phyloP scores from a whole-genome alignment of 1,140 invertebrate species.

The Apis florea region DNA sequence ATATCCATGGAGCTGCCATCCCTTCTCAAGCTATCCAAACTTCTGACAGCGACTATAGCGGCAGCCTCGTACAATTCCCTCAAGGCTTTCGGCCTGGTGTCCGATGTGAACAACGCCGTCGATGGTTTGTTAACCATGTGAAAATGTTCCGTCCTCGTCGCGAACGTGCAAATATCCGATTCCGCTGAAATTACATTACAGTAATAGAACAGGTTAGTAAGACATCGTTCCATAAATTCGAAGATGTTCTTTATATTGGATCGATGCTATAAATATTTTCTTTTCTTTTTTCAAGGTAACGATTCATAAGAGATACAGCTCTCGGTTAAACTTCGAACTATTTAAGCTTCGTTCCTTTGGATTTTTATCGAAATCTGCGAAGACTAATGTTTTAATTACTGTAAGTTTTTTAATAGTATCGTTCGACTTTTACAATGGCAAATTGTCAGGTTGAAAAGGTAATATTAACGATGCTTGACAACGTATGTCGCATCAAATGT shows the following conservation, averaged over 20 bases:
- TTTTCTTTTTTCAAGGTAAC: too few species aligned
- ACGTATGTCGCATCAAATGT: neutral
- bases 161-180: constrained; percentile 91
- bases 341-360: too few species aligned
- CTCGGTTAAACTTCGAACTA: too few species aligned
- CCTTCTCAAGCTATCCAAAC: constrained; percentile 81
- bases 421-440: neutral
- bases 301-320: too few species aligned
- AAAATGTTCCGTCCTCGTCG: constrained; percentile 87
- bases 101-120: constrained; percentile 85
- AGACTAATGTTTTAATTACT: too few species aligned
- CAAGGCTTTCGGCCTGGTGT: constrained; percentile 85
- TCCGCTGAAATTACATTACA: constrained; percentile 86
- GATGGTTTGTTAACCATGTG: constrained; percentile 83
- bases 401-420: too few species aligned
- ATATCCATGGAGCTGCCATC: constrained; percentile 80
- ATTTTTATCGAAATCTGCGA: too few species aligned
- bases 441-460: too few species aligned
- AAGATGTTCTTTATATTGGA: too few species aligned
- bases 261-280: too few species aligned
- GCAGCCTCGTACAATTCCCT: constrained; percentile 88
- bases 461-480: too few species aligned
- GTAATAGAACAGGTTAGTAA: neutral
- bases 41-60: constrained; percentile 80
- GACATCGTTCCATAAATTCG: neutral